Evolutionary conservation across 2,888 invertebrate genomes (phyloP).

Genomic region (Tupiocoris notatus): DNA sequence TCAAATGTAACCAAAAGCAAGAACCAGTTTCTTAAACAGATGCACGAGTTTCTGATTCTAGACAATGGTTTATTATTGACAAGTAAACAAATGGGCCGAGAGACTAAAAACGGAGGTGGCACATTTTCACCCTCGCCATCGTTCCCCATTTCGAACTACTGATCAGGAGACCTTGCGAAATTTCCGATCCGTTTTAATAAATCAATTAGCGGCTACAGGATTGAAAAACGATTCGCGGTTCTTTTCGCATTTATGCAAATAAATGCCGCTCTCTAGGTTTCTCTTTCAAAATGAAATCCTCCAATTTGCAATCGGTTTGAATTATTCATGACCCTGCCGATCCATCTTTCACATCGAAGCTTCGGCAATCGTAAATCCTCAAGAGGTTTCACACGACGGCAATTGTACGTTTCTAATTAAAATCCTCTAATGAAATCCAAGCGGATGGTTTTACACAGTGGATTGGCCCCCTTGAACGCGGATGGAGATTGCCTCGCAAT

Average conservation of each 20-base stretch:
- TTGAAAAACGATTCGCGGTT: background rate
- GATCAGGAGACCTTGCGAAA: too few species aligned
- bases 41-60: too few species aligned
- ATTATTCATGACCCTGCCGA: constrained; percentile 1
- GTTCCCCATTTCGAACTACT: too few species aligned
- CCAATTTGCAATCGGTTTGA: constrained; percentile 19
- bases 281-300: constrained; percentile 17
- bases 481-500: background rate
- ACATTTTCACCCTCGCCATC: too few species aligned
- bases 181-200: background rate
- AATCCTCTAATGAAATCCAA: background rate
- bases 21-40: too few species aligned
- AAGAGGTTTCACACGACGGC: background rate
- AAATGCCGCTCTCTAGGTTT: background rate
- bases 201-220: background rate
- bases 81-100: too few species aligned
- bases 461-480: background rate
- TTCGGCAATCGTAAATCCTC: constrained; percentile 10
- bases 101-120: too few species aligned
- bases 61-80: too few species aligned
- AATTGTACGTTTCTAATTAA: background rate
- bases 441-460: background rate
- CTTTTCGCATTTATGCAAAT: background rate
- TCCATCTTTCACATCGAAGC: constrained; percentile 6
- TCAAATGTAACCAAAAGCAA: too few species aligned